A percentile compares a stretch with the other conserved stretches of the same genome.
phyloP scores from a whole-genome alignment of 2,888 invertebrate genomes.

The Boloria selene region DNA sequence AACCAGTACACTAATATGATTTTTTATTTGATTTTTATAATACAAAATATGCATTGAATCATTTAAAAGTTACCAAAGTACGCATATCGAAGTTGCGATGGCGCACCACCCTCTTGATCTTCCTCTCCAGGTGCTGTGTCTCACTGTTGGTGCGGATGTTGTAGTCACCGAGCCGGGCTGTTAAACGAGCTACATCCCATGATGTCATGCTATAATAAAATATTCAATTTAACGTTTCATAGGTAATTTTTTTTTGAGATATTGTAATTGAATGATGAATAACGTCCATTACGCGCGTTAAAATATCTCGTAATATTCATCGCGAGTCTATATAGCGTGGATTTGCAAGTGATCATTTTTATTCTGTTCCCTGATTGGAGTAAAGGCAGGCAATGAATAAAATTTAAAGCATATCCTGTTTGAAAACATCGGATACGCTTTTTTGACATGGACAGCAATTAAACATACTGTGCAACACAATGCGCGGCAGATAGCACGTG shows the following conservation, averaged over 20 bases:
- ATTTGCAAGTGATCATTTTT: too few relatives aligned
- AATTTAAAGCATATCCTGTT: conserved; percentile 19
- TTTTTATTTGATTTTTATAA: too few relatives aligned
- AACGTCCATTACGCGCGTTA: too few relatives aligned
- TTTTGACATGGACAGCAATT: not conserved
- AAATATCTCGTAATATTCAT: too few relatives aligned
- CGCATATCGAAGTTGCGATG: conserved; percentile 92
- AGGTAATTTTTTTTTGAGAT: not conserved
- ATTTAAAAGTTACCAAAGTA: conserved; percentile 85
- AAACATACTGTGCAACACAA: conserved; percentile 92
- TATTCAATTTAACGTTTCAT: not conserved
- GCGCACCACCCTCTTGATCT: conserved; percentile 91
- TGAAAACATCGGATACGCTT: not conserved
- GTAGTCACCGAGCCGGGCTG: conserved; percentile 91
- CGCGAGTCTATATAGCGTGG: too few relatives aligned
- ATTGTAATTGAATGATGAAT: too few relatives aligned
- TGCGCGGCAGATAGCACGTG: conserved; percentile 94
- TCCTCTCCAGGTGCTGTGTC: conserved; percentile 88
- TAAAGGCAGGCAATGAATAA: too few relatives aligned
- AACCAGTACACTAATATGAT: not conserved
- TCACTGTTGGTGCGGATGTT: conserved; percentile 90
- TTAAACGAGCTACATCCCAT: conserved; percentile 92
- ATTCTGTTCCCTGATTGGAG: too few relatives aligned
- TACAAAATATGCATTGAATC: not conserved
- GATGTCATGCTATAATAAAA: conserved; percentile 88